Percentiles rank a stretch among this genome's conserved stretches.
phyloP scores from a whole-genome alignment of 37 sponge, comb jelly and placozoan species.

The Amphimedon queenslandica region DNA sequence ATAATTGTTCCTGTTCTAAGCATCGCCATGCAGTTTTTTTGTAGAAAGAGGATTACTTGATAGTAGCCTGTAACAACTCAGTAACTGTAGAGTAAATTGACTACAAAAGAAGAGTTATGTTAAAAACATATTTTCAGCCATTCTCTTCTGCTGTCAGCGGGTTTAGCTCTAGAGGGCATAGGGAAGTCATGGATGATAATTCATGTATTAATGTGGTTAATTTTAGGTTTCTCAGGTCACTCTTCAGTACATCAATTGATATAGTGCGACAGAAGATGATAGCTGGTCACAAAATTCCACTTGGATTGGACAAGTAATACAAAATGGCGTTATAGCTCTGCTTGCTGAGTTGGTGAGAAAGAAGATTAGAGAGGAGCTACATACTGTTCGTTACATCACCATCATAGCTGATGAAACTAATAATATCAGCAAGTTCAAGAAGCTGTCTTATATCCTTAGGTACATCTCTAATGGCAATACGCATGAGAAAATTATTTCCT shows the following conservation, averaged over 20 bases:
- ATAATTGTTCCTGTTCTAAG: neutral
- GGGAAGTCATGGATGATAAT: neutral
- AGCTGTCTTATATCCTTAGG: conserved; percentile 11
- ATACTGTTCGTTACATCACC: neutral
- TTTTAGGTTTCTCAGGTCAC: neutral
- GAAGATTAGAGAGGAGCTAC: neutral
- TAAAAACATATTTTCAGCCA: neutral
- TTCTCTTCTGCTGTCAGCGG: neutral
- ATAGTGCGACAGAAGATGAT: neutral
- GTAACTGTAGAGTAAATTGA: neutral
- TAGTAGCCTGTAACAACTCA: neutral
- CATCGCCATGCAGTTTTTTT: neutral
- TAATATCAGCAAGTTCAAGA: conserved; percentile 6
- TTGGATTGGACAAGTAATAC: conserved; percentile 8
- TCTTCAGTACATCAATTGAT: neutral
- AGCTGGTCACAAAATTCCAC: conserved; percentile 6
- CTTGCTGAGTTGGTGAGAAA: neutral
- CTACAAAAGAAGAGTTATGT: conserved; percentile 7
- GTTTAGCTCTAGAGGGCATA: conserved; percentile 3
- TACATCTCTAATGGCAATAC: conserved; percentile 4
- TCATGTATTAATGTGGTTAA: conserved; percentile 1
- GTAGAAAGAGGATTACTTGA: conserved; percentile 3
- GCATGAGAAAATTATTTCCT: conserved; percentile 1
- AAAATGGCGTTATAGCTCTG: too few species aligned
- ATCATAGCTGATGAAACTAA: conserved; percentile 17